Percentiles rank a stretch among this genome's conserved stretches.
phyloP scores from a whole-genome alignment of 2,113 vertebrate genomes.

The Glaucidium brasilianum region DNA sequence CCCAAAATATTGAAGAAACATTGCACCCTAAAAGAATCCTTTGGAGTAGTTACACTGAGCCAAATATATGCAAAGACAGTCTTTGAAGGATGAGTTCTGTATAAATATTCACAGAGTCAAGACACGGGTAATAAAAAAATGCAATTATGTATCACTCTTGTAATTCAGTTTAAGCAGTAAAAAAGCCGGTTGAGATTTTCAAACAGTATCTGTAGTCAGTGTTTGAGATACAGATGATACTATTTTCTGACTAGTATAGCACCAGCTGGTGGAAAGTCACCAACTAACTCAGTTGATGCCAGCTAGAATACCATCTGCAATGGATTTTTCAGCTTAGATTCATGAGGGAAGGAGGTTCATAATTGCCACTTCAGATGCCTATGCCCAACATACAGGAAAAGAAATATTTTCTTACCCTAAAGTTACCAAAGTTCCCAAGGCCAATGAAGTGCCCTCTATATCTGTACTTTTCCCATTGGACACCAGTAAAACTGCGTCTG shows the following conservation, averaged over 20 bases:
- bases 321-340: neutral
- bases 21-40: neutral
- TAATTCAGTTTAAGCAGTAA: neutral
- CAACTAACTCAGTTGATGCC: neutral
- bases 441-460: accelerated
- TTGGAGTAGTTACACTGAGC: neutral
- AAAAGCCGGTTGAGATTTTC: neutral
- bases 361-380: neutral
- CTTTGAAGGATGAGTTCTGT: neutral
- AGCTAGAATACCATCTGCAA: neutral
- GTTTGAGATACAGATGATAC: neutral
- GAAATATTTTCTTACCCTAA: neutral
- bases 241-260: neutral
- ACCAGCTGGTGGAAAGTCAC: neutral
- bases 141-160: neutral
- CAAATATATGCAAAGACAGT: neutral
- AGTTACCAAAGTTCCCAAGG: neutral
- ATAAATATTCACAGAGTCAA: neutral
- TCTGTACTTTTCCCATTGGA: neutral
- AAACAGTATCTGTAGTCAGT: neutral
- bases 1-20: neutral
- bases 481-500: neutral
- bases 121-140: accelerated
- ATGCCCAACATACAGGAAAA: neutral
- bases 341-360: neutral